These are phyloP conservation scores for Oryctes rhinoceros DNA, from an alignment of 1,140 invertebrate species.

Conservation along the genomic window DNA sequence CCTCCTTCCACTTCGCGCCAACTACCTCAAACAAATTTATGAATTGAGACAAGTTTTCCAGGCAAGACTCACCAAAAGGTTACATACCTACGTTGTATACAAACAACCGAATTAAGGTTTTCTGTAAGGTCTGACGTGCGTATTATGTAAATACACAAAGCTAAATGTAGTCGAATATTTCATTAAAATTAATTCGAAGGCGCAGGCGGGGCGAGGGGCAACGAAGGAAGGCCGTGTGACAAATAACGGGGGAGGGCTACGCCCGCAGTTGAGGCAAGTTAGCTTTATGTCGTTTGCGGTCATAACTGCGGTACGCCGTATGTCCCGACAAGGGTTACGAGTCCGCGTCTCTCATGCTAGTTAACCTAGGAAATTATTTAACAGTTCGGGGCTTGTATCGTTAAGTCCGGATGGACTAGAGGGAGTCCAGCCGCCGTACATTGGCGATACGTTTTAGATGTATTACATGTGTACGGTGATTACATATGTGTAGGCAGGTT, in stretches of 20 bases:
- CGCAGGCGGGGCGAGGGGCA: background rate
- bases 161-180: constrained; percentile 19
- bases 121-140: background rate
- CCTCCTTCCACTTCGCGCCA: background rate
- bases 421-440: background rate
- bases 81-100: no score
- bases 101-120: background rate
- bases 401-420: background rate
- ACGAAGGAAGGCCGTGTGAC: background rate
- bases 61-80: background rate
- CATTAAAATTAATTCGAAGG: constrained; percentile 10
- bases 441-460: background rate
- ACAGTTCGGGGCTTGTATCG: constrained; percentile 3
- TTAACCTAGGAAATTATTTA: constrained; percentile 16
- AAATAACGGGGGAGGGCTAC: background rate
- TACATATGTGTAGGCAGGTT: background rate
- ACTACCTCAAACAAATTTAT: background rate
- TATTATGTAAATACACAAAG: constrained; percentile 3
- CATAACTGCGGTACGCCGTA: constrained; percentile 1
- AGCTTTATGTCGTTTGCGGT: background rate
- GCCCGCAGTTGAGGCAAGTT: background rate
- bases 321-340: constrained; percentile 13
- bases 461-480: background rate
- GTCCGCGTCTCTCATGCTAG: constrained; percentile 11
- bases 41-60: background rate